Evolutionary conservation across 2,113 vertebrate species (phyloP).

Genomic region (Bujurquina vittata): DNA sequence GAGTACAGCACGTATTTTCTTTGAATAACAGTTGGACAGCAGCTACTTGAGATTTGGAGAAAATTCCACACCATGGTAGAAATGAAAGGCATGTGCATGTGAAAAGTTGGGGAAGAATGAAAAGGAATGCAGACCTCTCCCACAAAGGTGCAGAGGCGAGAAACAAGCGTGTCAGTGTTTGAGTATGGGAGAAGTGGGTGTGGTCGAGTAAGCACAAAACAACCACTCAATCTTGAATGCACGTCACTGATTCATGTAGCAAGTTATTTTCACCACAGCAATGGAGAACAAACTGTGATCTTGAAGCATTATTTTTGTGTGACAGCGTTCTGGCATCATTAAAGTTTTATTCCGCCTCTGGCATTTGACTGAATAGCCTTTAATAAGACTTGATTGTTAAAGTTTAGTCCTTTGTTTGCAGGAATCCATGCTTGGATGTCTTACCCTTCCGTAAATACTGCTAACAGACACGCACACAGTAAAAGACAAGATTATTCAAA

Average conservation of each 20-base stretch:
- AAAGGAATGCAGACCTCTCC: constrained; percentile 60
- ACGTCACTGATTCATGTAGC: neutral
- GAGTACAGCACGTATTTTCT: constrained; percentile 30
- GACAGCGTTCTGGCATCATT: neutral
- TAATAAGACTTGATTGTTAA: neutral
- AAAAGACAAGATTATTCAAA: neutral
- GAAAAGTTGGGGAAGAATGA: constrained; percentile 66
- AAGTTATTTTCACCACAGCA: neutral
- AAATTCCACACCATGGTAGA: constrained; percentile 72
- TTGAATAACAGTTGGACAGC: constrained; percentile 32
- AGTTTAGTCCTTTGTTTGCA: neutral
- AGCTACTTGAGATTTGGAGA: constrained; percentile 54
- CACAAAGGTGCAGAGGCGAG: constrained; percentile 21
- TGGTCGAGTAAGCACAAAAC: constrained; percentile 4
- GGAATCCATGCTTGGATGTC: neutral
- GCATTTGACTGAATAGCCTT: neutral
- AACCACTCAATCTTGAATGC: neutral
- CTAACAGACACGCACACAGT: neutral
- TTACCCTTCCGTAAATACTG: neutral
- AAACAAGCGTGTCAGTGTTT: neutral
- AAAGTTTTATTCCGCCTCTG: neutral
- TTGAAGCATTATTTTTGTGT: neutral
- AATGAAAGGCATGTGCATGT: constrained; percentile 71
- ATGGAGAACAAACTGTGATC: neutral
- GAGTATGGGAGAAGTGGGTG: constrained; percentile 16